A percentile compares a stretch with the other conserved stretches of the same genome.
These are phyloP conservation scores for Zoanthus gigantus DNA, from an alignment of 92 coral and sea anemone species.

Conservation along the genomic window DNA sequence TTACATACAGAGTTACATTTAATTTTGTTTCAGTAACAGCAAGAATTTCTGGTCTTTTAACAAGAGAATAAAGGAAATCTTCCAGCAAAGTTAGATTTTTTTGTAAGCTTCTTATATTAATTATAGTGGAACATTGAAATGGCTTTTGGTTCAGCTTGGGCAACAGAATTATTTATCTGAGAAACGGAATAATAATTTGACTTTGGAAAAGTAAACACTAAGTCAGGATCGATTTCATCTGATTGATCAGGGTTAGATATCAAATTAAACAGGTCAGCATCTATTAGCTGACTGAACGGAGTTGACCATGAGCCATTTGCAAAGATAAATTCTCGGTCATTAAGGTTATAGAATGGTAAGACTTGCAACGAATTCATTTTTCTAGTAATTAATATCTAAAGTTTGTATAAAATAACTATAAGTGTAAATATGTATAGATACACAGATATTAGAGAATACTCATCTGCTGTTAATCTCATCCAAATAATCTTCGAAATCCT, in stretches of 20 bases:
- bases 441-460: not conserved
- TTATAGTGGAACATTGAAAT: not conserved
- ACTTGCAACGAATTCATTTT: no score
- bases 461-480: not conserved
- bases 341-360: no score
- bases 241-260: conserved; percentile 32
- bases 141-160: not conserved
- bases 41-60: conserved; percentile 8
- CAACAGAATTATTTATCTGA: not conserved
- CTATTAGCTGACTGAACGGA: conserved; percentile 18
- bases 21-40: not conserved
- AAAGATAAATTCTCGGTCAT: conserved; percentile 38
- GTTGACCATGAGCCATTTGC: conserved; percentile 38
- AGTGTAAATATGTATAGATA: conserved; percentile 6
- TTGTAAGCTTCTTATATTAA: not conserved
- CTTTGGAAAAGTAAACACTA: conserved; percentile 8
- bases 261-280: conserved; percentile 26
- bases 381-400: no score
- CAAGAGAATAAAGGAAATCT: not conserved
- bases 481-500: not conserved
- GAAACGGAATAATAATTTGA: not conserved
- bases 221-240: conserved; percentile 49
- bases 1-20: conserved; percentile 8
- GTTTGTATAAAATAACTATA: no score
- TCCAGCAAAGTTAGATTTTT: not conserved